phyloP scores from a whole-genome alignment of 2,888 invertebrate genomes.

The Mechanitis messenoides region DNA sequence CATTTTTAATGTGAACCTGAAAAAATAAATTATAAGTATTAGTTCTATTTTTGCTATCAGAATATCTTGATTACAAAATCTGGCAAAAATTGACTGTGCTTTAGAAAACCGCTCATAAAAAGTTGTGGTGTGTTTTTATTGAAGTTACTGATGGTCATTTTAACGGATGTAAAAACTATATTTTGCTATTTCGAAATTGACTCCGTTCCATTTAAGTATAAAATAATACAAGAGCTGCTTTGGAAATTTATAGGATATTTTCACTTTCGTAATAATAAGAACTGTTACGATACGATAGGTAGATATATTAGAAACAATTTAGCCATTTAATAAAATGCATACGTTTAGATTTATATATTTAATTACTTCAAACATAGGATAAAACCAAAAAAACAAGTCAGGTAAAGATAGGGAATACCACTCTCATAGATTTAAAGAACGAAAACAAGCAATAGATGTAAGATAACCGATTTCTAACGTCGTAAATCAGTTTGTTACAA shows the following conservation, averaged over 20 bases:
- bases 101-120: conserved; percentile 22
- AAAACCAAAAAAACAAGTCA: conserved; percentile 7
- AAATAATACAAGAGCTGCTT: not conserved
- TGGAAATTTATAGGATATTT: not conserved
- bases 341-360: too few relatives aligned
- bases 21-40: not conserved
- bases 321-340: too few relatives aligned
- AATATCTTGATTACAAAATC: conserved; percentile 18
- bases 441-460: conserved; percentile 34
- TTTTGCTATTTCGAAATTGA: conserved; percentile 11
- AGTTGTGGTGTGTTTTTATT: conserved; percentile 27
- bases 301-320: too few relatives aligned
- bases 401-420: conserved; percentile 20
- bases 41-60: conserved; percentile 16
- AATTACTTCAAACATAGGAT: too few relatives aligned
- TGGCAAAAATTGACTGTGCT: conserved; percentile 15
- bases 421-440: conserved; percentile 32
- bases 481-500: conserved; percentile 38
- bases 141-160: conserved; percentile 27
- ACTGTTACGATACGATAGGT: too few relatives aligned
- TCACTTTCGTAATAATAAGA: not conserved
- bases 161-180: conserved; percentile 11
- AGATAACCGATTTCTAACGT: conserved; percentile 36
- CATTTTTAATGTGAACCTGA: not conserved
- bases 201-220: not conserved